Percentiles rank a stretch among this genome's conserved stretches.
Conservation (phyloP, 1,140 invertebrate genomes). For the Babylonia areolata region DNA sequence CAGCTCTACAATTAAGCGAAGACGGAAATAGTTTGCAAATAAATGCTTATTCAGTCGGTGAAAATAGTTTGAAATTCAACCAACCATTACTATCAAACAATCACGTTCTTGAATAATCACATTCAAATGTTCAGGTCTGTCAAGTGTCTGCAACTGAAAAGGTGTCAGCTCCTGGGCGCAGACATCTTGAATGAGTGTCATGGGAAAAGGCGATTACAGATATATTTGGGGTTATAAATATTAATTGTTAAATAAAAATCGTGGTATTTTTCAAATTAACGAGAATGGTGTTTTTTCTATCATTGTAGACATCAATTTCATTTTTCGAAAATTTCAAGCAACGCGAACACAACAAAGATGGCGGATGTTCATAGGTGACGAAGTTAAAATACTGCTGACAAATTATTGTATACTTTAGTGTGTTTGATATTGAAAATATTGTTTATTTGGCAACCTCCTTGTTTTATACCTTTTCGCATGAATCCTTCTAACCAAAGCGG, state of each 20-base stretch:
- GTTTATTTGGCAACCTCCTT: conserved; percentile 19
- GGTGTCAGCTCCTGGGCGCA: neutral
- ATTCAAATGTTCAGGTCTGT: neutral
- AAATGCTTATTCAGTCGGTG: no score
- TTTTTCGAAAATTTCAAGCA: neutral
- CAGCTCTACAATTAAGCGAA: neutral
- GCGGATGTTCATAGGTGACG: conserved; percentile 16
- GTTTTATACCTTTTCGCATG: conserved; percentile 64
- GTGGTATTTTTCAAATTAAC: neutral
- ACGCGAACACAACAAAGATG: conserved; percentile 22
- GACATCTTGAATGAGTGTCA: conserved; percentile 18
- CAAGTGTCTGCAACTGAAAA: neutral
- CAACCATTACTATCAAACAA: no score
- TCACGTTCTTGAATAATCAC: neutral
- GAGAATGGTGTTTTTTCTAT: neutral
- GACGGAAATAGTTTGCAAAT: neutral
- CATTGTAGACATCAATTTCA: neutral
- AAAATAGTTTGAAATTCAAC: no score
- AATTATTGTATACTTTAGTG: neutral
- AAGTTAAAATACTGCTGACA: conserved; percentile 12
- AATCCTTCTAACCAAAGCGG: conserved; percentile 61
- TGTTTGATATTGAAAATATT: neutral
- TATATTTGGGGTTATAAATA: neutral
- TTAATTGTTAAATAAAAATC: neutral
- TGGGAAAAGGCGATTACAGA: neutral